Conservation (phyloP, 2,113 vertebrate genomes). For the Pagrus major region DNA sequence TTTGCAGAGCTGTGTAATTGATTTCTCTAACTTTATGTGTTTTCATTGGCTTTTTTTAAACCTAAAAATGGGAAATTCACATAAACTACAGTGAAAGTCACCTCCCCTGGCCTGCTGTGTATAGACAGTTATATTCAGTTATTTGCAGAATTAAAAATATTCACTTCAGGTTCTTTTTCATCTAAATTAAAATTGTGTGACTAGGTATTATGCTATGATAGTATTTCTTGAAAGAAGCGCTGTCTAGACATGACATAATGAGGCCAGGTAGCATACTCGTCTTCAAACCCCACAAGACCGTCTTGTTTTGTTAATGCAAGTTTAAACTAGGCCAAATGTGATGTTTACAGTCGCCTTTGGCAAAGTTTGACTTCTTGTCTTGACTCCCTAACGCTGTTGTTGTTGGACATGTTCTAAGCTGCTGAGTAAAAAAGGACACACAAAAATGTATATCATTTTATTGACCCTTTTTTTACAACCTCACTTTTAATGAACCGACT, state of each 20-base stretch:
- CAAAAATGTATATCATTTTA: background rate
- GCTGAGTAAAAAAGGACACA: background rate
- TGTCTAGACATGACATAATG: background rate
- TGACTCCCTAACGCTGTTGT: background rate
- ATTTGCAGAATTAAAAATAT: background rate
- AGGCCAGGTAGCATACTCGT: background rate
- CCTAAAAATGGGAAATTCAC: no score
- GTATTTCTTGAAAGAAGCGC: background rate
- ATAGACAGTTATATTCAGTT: background rate
- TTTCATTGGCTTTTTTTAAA: background rate
- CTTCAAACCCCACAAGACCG: background rate
- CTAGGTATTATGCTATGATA: background rate
- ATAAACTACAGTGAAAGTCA: background rate
- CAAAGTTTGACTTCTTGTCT: constrained; percentile 8
- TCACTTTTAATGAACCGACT: background rate
- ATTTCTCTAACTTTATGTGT: background rate
- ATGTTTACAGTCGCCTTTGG: constrained; percentile 16
- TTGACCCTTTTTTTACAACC: background rate
- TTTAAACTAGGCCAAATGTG: constrained; percentile 10
- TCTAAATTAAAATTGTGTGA: background rate
- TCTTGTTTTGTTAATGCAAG: background rate
- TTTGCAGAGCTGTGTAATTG: background rate
- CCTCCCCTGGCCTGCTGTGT: background rate
- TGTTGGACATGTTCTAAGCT: constrained; percentile 4
- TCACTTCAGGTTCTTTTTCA: background rate